These are phyloP conservation scores for Prunella strophiata DNA, from an alignment of 2,797 vertebrate species.

Conservation along the genomic window DNA sequence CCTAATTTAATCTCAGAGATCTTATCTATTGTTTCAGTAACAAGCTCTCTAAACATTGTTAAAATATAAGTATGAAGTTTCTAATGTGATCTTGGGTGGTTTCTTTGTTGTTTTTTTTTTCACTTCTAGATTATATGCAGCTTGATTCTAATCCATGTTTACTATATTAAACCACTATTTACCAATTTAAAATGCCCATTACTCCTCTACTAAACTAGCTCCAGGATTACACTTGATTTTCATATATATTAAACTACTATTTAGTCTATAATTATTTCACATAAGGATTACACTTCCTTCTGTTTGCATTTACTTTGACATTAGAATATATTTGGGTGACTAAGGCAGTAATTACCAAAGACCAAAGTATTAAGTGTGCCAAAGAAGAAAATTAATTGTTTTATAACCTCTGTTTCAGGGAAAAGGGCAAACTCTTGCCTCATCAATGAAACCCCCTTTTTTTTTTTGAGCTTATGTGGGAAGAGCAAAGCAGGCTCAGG, in stretches of 20 bases:
- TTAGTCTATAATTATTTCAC: constrained; percentile 24
- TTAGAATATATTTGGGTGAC: constrained; percentile 1
- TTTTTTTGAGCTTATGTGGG: not conserved
- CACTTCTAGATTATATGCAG: not conserved
- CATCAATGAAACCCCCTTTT: not conserved
- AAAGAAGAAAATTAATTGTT: not conserved
- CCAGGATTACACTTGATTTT: constrained; percentile 30
- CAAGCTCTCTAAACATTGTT: not conserved
- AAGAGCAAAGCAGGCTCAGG: not conserved
- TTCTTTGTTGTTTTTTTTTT: not conserved
- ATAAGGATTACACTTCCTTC: not conserved
- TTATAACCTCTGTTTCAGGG: not conserved
- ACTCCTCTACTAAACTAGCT: not conserved
- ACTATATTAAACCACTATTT: not conserved
- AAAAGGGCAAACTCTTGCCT: not conserved
- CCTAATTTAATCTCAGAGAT: constrained; percentile 18
- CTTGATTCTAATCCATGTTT: not conserved
- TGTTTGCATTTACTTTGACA: not conserved
- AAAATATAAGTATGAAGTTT: not conserved
- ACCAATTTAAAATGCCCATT: constrained; percentile 20
- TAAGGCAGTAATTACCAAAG: not conserved
- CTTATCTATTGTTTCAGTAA: constrained; percentile 14
- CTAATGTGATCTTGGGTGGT: not conserved
- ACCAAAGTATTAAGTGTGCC: not conserved
- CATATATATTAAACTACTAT: constrained; percentile 60